Evolutionary conservation across 2,888 invertebrate genomes (phyloP), one percentile per base, ranked within the genome.

Genomic region (Hydrotaea diabolus): DNA sequence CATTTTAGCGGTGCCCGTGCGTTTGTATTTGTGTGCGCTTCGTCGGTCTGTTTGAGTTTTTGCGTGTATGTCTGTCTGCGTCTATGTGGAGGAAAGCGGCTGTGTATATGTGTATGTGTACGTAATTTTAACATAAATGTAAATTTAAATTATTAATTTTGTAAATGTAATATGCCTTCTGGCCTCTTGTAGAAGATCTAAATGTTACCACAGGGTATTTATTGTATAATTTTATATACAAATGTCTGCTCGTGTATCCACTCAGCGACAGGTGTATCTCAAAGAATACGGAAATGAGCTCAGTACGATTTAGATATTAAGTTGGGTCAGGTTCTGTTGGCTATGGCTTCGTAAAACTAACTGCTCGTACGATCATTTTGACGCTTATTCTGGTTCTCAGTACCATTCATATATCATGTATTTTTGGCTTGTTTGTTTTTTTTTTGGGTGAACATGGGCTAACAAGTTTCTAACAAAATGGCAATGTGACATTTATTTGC

Each of bases 121-220:
- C 55, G 73, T 72, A 76, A 81, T 66, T 79, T 79, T 57, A 76
- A 77, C 76, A 79, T 73, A 85, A 82, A 82, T 85, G 84, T 85
- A 81, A 81, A 82, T 78, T 81, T 84, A 84, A 84, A 84, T 84
- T 84, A 84, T 84, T 84, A 81, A 84, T 81, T 79, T 85, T 76
- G 76, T 79, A 85, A 79, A 81, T 82, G 84, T 81, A 77, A 78
- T 79, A 82, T 77, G 81, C 80, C 81, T 76, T 73, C 69, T 77
- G 81, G 81, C 73, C 66, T 43, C 66, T 23, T 82, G 55, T 75
- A 72, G 72, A 72, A 75, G 76, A 74, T 73, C 79, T 82, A 81
- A 85, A 85, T 85, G 78, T 79, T 81, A 77, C 84, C 84, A 57
- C 76, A 82, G 84, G 81, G 84, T 79, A 85, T 82, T 85, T 81